Percentiles rank a stretch among this genome's conserved stretches.
Evolutionary conservation across 2,888 invertebrate genomes (phyloP).

Genomic region (Leucophenga maculata): DNA sequence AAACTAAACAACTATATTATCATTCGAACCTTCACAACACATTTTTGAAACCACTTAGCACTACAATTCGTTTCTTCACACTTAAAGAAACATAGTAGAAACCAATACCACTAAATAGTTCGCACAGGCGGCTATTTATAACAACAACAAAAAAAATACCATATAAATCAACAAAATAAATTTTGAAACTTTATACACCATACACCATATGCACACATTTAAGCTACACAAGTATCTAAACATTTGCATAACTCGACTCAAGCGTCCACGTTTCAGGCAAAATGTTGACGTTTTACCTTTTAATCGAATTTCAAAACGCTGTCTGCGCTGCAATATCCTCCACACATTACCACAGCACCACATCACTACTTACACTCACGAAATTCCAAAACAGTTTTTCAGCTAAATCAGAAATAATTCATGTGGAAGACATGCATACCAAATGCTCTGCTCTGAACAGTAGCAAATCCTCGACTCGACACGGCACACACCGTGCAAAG

Average conservation of each 20-base stretch:
- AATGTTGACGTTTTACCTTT: slow-evolving; percentile 20
- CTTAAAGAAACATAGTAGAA: no score
- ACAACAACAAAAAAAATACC: no score
- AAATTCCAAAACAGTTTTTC: slow-evolving; percentile 23
- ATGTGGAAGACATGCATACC: slow-evolving; percentile 23
- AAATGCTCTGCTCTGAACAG: not conserved
- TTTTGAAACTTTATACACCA: no score
- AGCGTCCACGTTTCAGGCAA: not conserved
- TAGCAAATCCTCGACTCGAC: not conserved
- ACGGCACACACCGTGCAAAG: not conserved
- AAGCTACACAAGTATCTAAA: not conserved
- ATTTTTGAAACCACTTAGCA: no score
- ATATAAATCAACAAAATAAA: no score
- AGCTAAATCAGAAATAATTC: slow-evolving; percentile 34
- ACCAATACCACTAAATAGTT: no score
- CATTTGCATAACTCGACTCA: not conserved
- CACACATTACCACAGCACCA: no score
- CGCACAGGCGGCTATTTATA: no score
- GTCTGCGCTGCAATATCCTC: not conserved
- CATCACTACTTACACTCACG: not conserved
- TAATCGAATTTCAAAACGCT: slow-evolving; percentile 17
- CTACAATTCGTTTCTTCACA: no score
- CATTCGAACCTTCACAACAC: no score
- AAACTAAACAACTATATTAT: no score
- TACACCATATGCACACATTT: no score